Conservation (phyloP, 2,888 invertebrate species). For the Drosophila rubida region DNA sequence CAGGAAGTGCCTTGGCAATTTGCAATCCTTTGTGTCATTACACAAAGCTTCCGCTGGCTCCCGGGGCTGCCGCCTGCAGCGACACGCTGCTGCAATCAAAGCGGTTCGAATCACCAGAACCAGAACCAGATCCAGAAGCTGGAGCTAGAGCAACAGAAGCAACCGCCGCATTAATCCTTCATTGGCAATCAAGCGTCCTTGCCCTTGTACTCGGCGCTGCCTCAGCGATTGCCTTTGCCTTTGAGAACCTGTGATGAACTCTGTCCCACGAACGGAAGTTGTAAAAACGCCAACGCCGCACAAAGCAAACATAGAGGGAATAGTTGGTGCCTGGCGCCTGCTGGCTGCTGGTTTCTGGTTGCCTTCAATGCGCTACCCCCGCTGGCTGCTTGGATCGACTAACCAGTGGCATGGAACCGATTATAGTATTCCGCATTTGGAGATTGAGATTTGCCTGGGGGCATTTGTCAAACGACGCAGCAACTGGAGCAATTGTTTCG, state of each 20-base stretch:
- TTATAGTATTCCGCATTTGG: constrained; percentile 78
- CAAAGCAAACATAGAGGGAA: constrained; percentile 68
- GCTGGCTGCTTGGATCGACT: constrained; percentile 29
- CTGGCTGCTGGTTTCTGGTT: constrained; percentile 52
- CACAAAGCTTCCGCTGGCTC: constrained; percentile 77
- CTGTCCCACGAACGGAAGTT: constrained; percentile 66
- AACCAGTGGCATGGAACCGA: constrained; percentile 81
- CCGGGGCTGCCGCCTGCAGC: constrained; percentile 64
- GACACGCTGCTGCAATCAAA: constrained; percentile 71
- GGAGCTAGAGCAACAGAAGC: constrained; percentile 14
- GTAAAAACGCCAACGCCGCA: constrained; percentile 79
- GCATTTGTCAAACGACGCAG: constrained; percentile 75
- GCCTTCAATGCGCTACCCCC: constrained; percentile 48
- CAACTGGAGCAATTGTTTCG: constrained; percentile 68
- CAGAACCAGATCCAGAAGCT: constrained; percentile 18
- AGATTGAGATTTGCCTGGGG: constrained; percentile 67
- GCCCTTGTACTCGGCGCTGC: constrained; percentile 22
- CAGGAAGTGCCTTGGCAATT: constrained; percentile 81
- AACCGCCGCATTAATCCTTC: constrained; percentile 70
- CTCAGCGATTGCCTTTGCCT: constrained; percentile 1
- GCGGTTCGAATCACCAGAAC: constrained; percentile 53
- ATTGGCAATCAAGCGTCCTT: constrained; percentile 73
- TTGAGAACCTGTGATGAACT: constrained; percentile 70
- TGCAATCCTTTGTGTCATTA: constrained; percentile 83
- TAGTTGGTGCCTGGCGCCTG: constrained; percentile 53